Evolutionary conservation across 2,888 invertebrate genomes (phyloP).

Genomic region (Andrena trimmerana): DNA sequence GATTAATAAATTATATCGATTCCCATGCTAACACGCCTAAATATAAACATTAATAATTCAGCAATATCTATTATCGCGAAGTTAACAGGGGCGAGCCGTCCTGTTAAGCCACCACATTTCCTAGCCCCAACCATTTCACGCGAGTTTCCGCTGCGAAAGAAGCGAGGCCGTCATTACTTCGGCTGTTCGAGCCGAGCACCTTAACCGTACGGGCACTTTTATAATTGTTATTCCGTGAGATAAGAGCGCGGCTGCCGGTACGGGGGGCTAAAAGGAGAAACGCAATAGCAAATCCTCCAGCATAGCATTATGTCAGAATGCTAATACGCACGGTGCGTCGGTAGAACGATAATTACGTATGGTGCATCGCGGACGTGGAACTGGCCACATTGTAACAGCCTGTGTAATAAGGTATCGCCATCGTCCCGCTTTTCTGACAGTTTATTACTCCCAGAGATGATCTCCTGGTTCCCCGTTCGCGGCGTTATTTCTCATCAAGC

Average conservation of each 20-base stretch:
- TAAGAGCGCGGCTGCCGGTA: slow-evolving; percentile 4
- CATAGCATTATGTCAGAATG: slow-evolving; percentile 39
- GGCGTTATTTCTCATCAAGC: slow-evolving; percentile 56
- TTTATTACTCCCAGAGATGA: slow-evolving; percentile 64
- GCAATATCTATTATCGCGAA: background rate
- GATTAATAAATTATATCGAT: too few relatives aligned
- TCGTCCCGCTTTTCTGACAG: slow-evolving; percentile 48
- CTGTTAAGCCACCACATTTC: background rate
- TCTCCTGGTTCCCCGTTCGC: slow-evolving; percentile 44
- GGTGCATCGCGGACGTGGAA: slow-evolving; percentile 44
- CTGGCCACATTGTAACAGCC: slow-evolving; percentile 51
- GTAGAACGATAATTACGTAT: slow-evolving; percentile 57
- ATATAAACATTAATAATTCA: background rate
- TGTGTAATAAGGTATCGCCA: slow-evolving; percentile 45
- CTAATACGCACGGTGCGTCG: slow-evolving; percentile 34
- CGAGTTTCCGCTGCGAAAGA: slow-evolving; percentile 8
- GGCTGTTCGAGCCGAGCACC: background rate
- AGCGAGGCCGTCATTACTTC: background rate
- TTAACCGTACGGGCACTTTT: slow-evolving; percentile 16
- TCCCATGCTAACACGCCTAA: background rate
- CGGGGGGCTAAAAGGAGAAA: slow-evolving; percentile 8
- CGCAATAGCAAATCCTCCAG: background rate
- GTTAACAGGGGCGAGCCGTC: background rate
- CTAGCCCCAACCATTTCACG: background rate
- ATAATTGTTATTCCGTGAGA: slow-evolving; percentile 13